Percentiles rank a stretch among this genome's conserved stretches.
These are phyloP conservation scores for Cantharis lateralis DNA, from an alignment of 2,888 invertebrate species.

Conservation along the genomic window DNA sequence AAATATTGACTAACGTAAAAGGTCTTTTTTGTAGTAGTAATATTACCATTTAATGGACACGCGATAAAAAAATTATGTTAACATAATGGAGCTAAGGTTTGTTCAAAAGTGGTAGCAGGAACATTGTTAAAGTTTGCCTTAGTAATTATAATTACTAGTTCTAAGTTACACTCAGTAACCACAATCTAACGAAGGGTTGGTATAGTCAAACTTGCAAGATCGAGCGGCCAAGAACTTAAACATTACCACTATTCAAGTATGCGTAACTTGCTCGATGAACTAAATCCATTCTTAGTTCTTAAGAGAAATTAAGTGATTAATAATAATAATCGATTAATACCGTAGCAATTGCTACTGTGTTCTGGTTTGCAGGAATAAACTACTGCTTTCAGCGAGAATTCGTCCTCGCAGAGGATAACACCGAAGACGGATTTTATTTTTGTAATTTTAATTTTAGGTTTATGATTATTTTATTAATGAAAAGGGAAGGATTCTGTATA, in stretches of 20 bases:
- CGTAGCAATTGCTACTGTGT: neutral
- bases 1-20: too few species aligned
- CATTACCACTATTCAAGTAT: constrained; percentile 21
- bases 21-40: neutral
- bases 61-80: neutral
- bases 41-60: neutral
- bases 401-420: neutral
- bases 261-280: constrained; percentile 12
- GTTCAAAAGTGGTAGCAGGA: constrained; percentile 23
- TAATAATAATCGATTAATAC: neutral
- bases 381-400: neutral
- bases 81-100: constrained; percentile 15
- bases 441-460: neutral
- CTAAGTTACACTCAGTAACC: constrained; percentile 41
- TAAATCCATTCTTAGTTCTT: constrained; percentile 14
- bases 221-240: constrained; percentile 10
- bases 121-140: constrained; percentile 39
- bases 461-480: neutral
- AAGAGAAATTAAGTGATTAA: constrained; percentile 6
- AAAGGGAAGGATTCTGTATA: neutral
- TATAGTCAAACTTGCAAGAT: constrained; percentile 34
- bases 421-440: neutral
- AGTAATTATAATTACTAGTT: constrained; percentile 47
- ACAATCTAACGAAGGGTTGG: constrained; percentile 37
- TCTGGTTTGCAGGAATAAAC: neutral